A percentile compares a stretch with the other conserved stretches of the same genome.
Evolutionary conservation across 2,113 vertebrate species (phyloP).

Genomic region (Platycercus adscitus): DNA sequence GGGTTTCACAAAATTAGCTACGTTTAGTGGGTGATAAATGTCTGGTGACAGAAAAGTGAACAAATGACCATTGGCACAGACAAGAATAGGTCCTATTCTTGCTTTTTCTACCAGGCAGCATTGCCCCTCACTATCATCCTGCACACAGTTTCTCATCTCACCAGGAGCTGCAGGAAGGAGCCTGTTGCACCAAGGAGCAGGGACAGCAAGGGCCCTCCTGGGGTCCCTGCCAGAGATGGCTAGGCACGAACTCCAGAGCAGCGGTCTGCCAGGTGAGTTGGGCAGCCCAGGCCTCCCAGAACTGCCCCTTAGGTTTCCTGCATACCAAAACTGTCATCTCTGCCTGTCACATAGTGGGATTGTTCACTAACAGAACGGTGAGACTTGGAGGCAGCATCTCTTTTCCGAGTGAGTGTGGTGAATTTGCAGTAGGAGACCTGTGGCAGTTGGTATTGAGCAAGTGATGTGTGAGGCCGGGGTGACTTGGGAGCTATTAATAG

Average conservation of each 20-base stretch:
- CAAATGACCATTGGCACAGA: accelerated
- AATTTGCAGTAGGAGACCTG: not conserved
- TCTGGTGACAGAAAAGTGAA: not conserved
- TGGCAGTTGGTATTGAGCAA: not conserved
- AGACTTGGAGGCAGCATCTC: not conserved
- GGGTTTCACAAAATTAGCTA: not conserved
- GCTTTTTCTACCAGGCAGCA: not conserved
- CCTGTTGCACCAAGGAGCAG: not conserved
- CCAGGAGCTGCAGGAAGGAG: not conserved
- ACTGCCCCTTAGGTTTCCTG: not conserved
- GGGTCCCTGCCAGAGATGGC: not conserved
- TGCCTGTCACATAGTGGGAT: accelerated
- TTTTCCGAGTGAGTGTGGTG: not conserved
- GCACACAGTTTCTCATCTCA: accelerated
- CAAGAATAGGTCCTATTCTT: not conserved
- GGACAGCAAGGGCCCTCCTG: not conserved
- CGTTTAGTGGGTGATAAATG: not conserved
- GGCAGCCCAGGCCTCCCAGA: not conserved
- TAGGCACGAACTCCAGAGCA: accelerated
- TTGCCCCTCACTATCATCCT: not conserved
- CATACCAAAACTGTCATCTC: not conserved
- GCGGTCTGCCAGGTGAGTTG: not conserved
- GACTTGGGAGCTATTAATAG: constrained; percentile 25
- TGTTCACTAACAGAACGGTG: not conserved
- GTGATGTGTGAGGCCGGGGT: not conserved